These are phyloP conservation scores for Acanthosepion esculentum DNA, from an alignment of 2,888 invertebrate genomes.

Conservation along the genomic window DNA sequence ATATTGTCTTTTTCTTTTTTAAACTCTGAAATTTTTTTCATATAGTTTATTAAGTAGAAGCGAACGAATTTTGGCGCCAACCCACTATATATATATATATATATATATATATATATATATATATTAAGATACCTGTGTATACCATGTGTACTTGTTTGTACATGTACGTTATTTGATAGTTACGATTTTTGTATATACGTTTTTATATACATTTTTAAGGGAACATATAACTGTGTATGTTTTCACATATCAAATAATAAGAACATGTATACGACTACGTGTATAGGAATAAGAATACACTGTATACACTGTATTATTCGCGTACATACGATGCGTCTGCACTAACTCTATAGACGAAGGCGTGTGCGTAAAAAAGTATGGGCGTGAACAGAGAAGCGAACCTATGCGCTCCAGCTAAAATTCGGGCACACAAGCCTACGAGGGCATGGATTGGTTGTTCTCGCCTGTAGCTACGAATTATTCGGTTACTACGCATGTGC, in stretches of 20 bases:
- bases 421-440: not conserved
- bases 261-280: not conserved
- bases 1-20: too few relatives aligned
- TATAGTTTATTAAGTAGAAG: too few relatives aligned
- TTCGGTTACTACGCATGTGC: not conserved
- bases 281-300: not conserved
- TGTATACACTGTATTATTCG: not conserved
- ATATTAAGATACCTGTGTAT: too few relatives aligned
- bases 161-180: not conserved
- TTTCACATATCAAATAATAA: not conserved
- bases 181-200: not conserved
- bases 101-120: too few relatives aligned
- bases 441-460: not conserved
- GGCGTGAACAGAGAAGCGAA: not conserved
- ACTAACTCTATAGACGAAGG: not conserved
- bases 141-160: not conserved
- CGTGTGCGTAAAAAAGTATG: not conserved
- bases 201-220: not conserved
- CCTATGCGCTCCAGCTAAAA: not conserved
- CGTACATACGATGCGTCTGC: not conserved
- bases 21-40: too few relatives aligned
- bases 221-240: not conserved
- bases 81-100: too few relatives aligned
- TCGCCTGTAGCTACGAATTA: not conserved
- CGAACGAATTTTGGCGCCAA: too few relatives aligned